Conservation (phyloP, 2,888 invertebrate species). For the Lasioglossum leucozonium region DNA sequence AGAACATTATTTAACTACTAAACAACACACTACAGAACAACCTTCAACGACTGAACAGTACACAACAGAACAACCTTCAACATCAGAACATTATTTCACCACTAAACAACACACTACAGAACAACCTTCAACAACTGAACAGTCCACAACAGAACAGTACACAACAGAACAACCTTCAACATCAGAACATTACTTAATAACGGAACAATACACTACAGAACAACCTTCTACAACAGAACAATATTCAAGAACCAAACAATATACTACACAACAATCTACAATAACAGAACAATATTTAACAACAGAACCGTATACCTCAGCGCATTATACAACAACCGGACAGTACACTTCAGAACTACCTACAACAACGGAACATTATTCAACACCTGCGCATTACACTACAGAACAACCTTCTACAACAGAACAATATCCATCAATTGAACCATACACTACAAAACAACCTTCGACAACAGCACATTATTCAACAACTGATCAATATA, state of each 20-base stretch:
- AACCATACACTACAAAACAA: conserved; percentile 2
- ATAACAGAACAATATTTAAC: conserved; percentile 13
- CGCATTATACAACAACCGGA: conserved; percentile 1
- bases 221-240: not conserved
- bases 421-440: not conserved
- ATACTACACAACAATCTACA: conserved; percentile 3
- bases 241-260: not conserved
- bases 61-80: too few species aligned
- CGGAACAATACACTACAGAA: not conserved
- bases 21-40: too few species aligned
- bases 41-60: too few species aligned
- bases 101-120: not conserved
- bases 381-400: conserved; percentile 4
- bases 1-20: too few species aligned
- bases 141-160: conserved; percentile 1
- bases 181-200: not conserved
- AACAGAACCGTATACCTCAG: not conserved
- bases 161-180: conserved; percentile 4
- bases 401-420: not conserved
- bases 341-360: not conserved
- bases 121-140: conserved; percentile 2
- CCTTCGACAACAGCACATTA: conserved; percentile 12
- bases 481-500: conserved; percentile 1
- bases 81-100: too few species aligned
- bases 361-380: not conserved